Percentiles rank a stretch among this genome's conserved stretches.
phyloP scores from a whole-genome alignment of 2,888 invertebrate genomes.

The Fragum fragum region DNA sequence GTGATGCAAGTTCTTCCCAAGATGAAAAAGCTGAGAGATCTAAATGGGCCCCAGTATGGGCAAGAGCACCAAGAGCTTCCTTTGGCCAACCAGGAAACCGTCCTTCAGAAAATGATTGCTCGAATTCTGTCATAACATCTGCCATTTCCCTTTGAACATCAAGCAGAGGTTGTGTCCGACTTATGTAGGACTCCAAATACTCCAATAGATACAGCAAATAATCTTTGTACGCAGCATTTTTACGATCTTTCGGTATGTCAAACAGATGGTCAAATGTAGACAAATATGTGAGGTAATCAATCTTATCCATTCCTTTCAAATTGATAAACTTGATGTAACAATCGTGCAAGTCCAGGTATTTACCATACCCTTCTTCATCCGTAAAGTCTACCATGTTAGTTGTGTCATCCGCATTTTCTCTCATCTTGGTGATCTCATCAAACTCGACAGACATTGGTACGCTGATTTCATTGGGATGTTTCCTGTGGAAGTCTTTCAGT shows the following conservation, averaged over 20 bases:
- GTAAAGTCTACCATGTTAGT: constrained; percentile 96
- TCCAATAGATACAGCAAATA: constrained; percentile 94
- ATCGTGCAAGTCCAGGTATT: constrained; percentile 98
- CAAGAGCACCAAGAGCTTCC: constrained; percentile 94
- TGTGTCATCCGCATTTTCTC: constrained; percentile 96
- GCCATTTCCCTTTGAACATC: constrained; percentile 92
- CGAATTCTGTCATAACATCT: constrained; percentile 92
- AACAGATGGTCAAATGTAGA: constrained; percentile 97
- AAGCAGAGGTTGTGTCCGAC: constrained; percentile 94
- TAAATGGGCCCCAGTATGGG: constrained; percentile 98
- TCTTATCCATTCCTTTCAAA: constrained; percentile 95
- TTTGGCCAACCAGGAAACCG: constrained; percentile 98
- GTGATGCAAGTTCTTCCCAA: constrained; percentile 94
- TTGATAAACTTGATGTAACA: constrained; percentile 98
- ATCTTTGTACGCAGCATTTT: constrained; percentile 89
- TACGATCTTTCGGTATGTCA: constrained; percentile 94
- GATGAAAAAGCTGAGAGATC: constrained; percentile 99
- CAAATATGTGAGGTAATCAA: constrained; percentile 98
- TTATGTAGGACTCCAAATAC: constrained; percentile 94
- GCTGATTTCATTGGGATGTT: constrained; percentile 98
- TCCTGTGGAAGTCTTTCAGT: constrained; percentile 98
- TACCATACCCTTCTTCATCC: constrained; percentile 99
- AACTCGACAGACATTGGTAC: constrained; percentile 99
- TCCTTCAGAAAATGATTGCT: constrained; percentile 95
- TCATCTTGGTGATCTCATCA: constrained; percentile 95